Conservation (phyloP, 2,113 vertebrate genomes). For the Typhlomys cinereus region DNA sequence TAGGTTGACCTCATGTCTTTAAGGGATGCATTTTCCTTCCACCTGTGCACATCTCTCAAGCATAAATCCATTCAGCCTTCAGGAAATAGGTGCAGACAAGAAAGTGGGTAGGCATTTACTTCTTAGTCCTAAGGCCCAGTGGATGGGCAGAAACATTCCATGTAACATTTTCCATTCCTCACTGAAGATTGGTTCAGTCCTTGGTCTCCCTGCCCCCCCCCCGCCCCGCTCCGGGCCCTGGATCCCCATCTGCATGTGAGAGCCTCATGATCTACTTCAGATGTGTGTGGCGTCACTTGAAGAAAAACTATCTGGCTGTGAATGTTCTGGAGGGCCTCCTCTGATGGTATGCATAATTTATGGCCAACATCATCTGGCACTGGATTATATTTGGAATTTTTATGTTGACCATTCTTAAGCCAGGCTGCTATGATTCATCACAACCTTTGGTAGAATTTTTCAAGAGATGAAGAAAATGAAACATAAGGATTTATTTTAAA, state of each 20-base stretch:
- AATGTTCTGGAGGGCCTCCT: slow-evolving; percentile 31
- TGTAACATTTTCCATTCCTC: background rate
- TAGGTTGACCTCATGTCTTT: background rate
- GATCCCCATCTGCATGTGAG: slow-evolving; percentile 31
- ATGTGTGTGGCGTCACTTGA: background rate
- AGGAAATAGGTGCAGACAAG: background rate
- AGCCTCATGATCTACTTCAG: background rate
- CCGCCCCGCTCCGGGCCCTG: background rate
- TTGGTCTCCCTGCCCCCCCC: background rate
- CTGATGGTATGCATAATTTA: slow-evolving; percentile 61
- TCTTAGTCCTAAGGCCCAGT: background rate
- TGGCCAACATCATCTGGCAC: background rate
- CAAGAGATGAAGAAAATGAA: slow-evolving; percentile 36
- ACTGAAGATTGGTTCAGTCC: background rate
- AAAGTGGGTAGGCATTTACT: background rate
- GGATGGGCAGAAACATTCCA: background rate
- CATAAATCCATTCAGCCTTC: background rate
- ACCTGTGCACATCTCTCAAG: background rate
- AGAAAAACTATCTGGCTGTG: slow-evolving; percentile 47
- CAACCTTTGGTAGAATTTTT: slow-evolving; percentile 34
- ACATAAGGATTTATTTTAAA: background rate
- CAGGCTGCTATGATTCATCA: slow-evolving; percentile 35
- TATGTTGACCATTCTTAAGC: slow-evolving; percentile 34
- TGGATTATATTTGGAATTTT: slow-evolving; percentile 55
- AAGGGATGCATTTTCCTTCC: background rate